A percentile compares a stretch with the other conserved stretches of the same genome.
phyloP scores from a whole-genome alignment of 2,113 vertebrate species.

The Abramis brama region DNA sequence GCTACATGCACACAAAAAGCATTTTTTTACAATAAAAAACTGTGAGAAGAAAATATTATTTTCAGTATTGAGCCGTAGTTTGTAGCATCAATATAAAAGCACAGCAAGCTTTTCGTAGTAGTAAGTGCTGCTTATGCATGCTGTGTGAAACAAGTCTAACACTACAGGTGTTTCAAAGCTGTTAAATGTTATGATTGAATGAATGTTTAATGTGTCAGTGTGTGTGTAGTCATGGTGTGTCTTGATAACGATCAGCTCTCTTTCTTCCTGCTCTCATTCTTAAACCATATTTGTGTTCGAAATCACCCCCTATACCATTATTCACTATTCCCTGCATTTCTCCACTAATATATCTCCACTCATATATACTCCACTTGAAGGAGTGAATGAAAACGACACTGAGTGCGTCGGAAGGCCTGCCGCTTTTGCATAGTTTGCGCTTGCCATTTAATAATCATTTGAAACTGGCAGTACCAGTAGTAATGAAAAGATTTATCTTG shows the following conservation, averaged over 20 bases:
- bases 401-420: too few relatives aligned
- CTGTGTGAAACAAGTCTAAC: background rate
- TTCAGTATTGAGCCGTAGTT: background rate
- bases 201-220: background rate
- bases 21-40: background rate
- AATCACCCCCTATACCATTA: too few relatives aligned
- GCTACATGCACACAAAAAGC: background rate
- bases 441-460: too few relatives aligned
- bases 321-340: too few relatives aligned
- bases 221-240: background rate
- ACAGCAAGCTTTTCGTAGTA: background rate
- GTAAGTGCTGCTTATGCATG: background rate
- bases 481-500: too few relatives aligned
- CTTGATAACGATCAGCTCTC: background rate
- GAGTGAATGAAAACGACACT: too few relatives aligned
- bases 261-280: background rate
- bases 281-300: too few relatives aligned
- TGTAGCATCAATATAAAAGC: background rate
- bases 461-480: too few relatives aligned
- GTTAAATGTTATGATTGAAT: background rate
- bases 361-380: too few relatives aligned
- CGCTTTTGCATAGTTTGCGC: too few relatives aligned
- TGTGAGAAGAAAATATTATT: background rate
- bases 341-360: too few relatives aligned
- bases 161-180: background rate